Conservation (phyloP, 2,113 vertebrate genomes). For the Eulacestoma nigropectus region DNA sequence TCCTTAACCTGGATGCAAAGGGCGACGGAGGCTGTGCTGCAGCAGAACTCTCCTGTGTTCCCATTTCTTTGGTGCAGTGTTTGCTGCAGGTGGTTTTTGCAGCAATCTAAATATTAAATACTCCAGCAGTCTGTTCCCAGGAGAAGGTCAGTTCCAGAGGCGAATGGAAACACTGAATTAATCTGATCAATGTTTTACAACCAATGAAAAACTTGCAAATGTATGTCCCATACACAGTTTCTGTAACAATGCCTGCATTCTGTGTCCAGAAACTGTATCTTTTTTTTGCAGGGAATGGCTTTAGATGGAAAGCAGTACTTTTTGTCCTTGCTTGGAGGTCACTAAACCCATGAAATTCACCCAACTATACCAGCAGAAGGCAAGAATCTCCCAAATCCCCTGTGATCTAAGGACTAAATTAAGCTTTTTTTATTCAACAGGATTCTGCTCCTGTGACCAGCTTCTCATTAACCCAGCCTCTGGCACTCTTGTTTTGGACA, state of each 20-base stretch:
- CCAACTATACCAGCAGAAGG: neutral
- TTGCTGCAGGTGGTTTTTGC: neutral
- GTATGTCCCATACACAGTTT: neutral
- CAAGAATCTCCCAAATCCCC: neutral
- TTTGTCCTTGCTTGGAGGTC: conserved; percentile 19
- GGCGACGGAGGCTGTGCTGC: neutral
- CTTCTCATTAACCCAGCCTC: neutral
- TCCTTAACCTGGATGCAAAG: neutral
- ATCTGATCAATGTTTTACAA: conserved; percentile 36
- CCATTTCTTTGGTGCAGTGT: neutral
- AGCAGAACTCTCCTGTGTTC: neutral
- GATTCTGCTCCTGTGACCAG: neutral
- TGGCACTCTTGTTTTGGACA: neutral
- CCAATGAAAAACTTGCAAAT: conserved; percentile 8
- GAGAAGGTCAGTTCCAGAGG: conserved; percentile 49
- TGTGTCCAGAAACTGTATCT: conserved; percentile 18
- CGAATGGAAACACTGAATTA: conserved; percentile 36
- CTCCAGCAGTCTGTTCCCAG: neutral
- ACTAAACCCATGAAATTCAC: conserved; percentile 16
- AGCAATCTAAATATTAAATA: neutral
- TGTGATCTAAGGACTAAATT: neutral
- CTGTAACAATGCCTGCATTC: neutral
- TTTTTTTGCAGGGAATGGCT: neutral
- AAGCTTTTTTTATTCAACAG: neutral
- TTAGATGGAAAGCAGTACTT: neutral